Conservation (phyloP, 2,888 invertebrate species). For the Sicus ferrugineus region DNA sequence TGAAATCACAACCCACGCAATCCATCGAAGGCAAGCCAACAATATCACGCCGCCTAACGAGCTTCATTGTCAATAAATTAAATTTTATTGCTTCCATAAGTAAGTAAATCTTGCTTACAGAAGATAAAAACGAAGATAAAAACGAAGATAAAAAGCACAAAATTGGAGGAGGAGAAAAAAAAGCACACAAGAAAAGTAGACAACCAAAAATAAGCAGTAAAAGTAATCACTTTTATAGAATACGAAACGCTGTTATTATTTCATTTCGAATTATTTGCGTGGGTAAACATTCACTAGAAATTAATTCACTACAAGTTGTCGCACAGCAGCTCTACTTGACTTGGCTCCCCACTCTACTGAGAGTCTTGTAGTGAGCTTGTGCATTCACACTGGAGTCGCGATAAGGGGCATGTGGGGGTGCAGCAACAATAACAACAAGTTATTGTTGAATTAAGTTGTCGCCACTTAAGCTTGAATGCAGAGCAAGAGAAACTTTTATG, state of each 20-base stretch:
- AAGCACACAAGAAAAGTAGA: too few relatives aligned
- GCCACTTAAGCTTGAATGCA: conserved; percentile 13
- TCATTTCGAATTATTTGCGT: conserved; percentile 56
- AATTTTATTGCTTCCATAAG: conserved; percentile 18
- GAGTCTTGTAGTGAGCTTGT: not conserved
- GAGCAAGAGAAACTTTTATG: too few relatives aligned
- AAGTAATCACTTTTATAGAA: too few relatives aligned
- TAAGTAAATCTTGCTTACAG: not conserved
- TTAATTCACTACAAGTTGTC: conserved; percentile 12
- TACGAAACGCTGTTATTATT: too few relatives aligned
- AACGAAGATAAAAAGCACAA: too few relatives aligned
- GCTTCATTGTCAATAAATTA: conserved; percentile 29
- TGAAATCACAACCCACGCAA: too few relatives aligned
- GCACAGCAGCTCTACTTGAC: not conserved
- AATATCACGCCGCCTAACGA: conserved; percentile 12
- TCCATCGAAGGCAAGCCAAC: too few relatives aligned
- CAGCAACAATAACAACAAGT: not conserved
- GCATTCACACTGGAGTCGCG: not conserved
- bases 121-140: too few relatives aligned
- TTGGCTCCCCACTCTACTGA: not conserved
- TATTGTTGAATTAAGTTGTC: not conserved
- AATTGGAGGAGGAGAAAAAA: too few relatives aligned
- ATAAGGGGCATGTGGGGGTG: too few relatives aligned
- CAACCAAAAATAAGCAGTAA: too few relatives aligned
- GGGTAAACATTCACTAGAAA: conserved; percentile 62